Base-by-base conservation (phyloP, 2,888 invertebrate genomes). In the Neocrepidodera transversa region DNA sequence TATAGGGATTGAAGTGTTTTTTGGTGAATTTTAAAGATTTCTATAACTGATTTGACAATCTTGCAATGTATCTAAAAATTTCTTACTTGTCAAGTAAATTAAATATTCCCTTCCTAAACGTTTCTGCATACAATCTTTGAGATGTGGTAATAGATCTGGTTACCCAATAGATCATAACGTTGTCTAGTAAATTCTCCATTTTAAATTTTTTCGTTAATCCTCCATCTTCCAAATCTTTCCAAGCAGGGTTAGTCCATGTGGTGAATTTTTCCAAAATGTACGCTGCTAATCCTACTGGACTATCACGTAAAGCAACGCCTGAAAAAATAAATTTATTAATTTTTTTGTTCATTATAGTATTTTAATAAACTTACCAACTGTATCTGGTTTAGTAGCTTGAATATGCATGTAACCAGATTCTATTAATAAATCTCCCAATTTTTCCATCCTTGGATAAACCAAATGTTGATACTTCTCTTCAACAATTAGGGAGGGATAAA, bases 201-300 rank as follows among this genome's bases (percentile, higher is more conserved):
- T 87, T 73, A 83, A 86, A 91, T 65, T 86, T 85, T 57, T 84
- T 81, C 0, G 81, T 79, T 0, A 93, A 77, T 1, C 88, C 90
- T 4, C 91, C 92, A 68, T 92, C 89, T 0, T 81, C 75, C 20
- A 79, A 76, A 23, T 78, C 71, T 45, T 77, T 78, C 74, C 82
- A 82, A 0, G 78, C 74, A 0, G 75, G 73, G 74, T 87, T 83
- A 0, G 90, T 91, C 88, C 91, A 89, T 0, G 87, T 85, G 8
- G 88, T 87, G 80, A 93, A 95, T 76, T 95, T 96, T 72, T 97
- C 95, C 8, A 97, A 78, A 51, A 96, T 90, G 72, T 95, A 97
- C 0, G 92, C 92, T 0, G 94, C 94, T 58, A 97, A 79, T 0
- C 94, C 95, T 0, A 89, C 85, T 0, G 97, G 96, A 0, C 91